These are phyloP conservation scores for Reinhardtius hippoglossoides DNA, from an alignment of 2,113 vertebrate genomes.

Conservation along the genomic window DNA sequence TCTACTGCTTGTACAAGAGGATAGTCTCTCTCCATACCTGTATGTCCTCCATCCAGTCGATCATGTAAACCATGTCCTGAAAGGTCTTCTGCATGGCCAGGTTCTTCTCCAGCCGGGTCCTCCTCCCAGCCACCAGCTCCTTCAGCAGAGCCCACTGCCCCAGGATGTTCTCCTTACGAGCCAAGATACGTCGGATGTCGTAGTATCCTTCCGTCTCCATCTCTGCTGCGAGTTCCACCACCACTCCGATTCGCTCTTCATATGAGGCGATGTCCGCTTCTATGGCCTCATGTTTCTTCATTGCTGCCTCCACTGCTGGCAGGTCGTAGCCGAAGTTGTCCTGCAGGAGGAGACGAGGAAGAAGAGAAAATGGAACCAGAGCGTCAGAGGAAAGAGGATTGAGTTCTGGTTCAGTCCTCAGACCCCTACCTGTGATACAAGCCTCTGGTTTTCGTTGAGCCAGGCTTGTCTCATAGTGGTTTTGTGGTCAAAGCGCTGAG, in stretches of 20 bases:
- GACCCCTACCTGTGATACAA: constrained; percentile 90
- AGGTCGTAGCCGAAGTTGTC: constrained; percentile 97
- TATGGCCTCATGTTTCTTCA: constrained; percentile 98
- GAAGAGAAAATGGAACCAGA: not conserved
- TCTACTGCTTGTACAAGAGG: not conserved
- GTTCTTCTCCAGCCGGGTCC: constrained; percentile 91
- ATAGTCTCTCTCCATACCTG: constrained; percentile 81
- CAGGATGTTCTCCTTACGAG: constrained; percentile 93
- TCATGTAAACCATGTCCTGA: constrained; percentile 99
- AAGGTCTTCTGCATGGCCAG: constrained; percentile 94
- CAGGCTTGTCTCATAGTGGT: constrained; percentile 94
- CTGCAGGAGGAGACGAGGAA: constrained; percentile 65
- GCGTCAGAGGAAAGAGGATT: not conserved
- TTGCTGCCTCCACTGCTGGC: constrained; percentile 93
- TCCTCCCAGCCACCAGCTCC: constrained; percentile 87
- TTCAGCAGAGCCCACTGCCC: constrained; percentile 93
- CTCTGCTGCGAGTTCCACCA: constrained; percentile 89
- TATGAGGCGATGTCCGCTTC: constrained; percentile 96
- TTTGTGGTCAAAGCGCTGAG: constrained; percentile 97
- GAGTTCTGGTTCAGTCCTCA: not conserved
- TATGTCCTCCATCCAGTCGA: constrained; percentile 98
- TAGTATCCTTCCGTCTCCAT: constrained; percentile 93
- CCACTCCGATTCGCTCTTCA: constrained; percentile 90
- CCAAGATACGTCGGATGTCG: constrained; percentile 87
- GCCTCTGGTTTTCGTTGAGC: constrained; percentile 95